A percentile compares a stretch with the other conserved stretches of the same genome.
Conservation (phyloP, 2,797 vertebrate species). For the Clarias laeviceps region DNA sequence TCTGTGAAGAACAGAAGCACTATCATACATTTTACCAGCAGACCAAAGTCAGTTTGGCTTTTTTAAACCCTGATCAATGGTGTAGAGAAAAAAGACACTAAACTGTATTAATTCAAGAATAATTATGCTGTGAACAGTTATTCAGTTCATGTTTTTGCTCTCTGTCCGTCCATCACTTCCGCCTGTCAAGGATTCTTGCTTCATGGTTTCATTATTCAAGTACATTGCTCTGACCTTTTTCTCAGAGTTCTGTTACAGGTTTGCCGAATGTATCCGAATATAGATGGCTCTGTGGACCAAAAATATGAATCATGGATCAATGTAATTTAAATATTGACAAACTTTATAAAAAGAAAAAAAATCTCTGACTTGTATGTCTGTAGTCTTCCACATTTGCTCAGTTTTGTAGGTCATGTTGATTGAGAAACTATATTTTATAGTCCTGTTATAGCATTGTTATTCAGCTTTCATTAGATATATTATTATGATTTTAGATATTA, state of each 20-base stretch:
- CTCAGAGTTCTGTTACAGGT: not conserved
- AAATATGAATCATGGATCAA: not conserved
- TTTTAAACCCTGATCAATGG: constrained; percentile 7
- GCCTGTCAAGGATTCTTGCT: not conserved
- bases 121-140: not conserved
- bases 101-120: not conserved
- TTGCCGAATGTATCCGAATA: not conserved
- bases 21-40: not conserved
- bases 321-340: too few relatives aligned
- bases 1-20: constrained; percentile 12
- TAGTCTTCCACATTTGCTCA: too few relatives aligned
- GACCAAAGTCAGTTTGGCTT: not conserved
- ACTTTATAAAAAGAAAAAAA: too few relatives aligned
- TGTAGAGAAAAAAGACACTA: not conserved
- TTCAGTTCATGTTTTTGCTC: not conserved
- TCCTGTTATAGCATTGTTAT: too few relatives aligned
- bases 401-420: not conserved
- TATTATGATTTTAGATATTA: not conserved
- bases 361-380: not conserved
- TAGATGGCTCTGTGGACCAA: not conserved
- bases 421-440: not conserved
- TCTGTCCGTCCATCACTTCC: constrained; percentile 1
- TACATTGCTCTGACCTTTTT: not conserved
- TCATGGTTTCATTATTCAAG: not conserved
- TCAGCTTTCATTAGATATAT: not conserved